Percentiles rank a stretch among this genome's conserved stretches.
These are phyloP conservation scores for Scaptomyza cyrtandrae DNA, from an alignment of 2,888 invertebrate species.

Conservation along the genomic window DNA sequence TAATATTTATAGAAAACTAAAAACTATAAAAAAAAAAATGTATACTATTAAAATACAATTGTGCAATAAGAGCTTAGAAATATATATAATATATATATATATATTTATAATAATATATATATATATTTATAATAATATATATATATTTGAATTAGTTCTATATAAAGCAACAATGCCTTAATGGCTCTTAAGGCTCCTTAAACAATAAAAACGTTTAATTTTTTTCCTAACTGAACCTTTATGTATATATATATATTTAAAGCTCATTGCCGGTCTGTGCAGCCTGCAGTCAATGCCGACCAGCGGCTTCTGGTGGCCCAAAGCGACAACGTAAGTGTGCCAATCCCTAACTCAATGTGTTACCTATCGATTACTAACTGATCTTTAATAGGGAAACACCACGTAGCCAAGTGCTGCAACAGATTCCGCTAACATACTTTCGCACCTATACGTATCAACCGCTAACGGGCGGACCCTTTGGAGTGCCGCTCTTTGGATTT, in stretches of 20 bases:
- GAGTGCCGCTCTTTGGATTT: slow-evolving; percentile 75
- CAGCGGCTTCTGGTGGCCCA: slow-evolving; percentile 80
- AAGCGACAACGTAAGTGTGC: slow-evolving; percentile 74
- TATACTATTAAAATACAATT: too few species aligned
- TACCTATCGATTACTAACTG: neutral
- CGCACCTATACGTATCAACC: slow-evolving; percentile 84
- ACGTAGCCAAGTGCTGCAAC: slow-evolving; percentile 70
- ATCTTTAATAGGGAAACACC: slow-evolving; percentile 63
- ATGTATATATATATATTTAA: neutral
- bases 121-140: too few species aligned
- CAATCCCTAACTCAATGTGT: neutral
- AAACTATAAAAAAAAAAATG: too few species aligned
- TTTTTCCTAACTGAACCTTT: too few species aligned
- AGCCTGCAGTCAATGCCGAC: slow-evolving; percentile 14
- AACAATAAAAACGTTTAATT: too few species aligned
- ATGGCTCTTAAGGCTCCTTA: too few species aligned
- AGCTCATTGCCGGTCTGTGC: slow-evolving; percentile 47
- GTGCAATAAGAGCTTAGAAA: neutral
- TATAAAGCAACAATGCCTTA: too few species aligned
- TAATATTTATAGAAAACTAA: neutral
- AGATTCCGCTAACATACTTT: slow-evolving; percentile 83
- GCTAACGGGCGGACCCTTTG: slow-evolving; percentile 69
- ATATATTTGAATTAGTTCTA: too few species aligned
- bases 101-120: too few species aligned
- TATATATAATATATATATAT: too few species aligned